Percentiles rank a stretch among this genome's conserved stretches.
Conservation (phyloP, 2,113 vertebrate species). For the Nothobranchius kuhntae region DNA sequence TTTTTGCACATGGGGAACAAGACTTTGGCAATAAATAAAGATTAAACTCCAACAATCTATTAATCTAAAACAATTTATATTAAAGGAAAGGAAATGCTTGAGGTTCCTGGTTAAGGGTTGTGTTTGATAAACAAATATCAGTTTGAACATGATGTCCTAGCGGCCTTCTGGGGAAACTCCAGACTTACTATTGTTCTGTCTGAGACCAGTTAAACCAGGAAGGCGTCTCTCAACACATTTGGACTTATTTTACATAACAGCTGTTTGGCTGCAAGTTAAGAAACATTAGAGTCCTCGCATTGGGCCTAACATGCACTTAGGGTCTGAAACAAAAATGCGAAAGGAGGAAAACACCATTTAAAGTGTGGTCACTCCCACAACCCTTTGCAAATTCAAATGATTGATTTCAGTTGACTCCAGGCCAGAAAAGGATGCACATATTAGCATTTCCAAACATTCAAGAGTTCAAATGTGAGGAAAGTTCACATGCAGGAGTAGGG, state of each 20-base stretch:
- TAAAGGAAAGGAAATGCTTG: conserved; percentile 31
- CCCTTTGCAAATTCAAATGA: not conserved
- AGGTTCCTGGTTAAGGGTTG: conserved; percentile 26
- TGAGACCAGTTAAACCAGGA: conserved; percentile 57
- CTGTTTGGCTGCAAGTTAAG: conserved; percentile 11
- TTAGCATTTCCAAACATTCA: not conserved
- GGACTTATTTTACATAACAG: conserved; percentile 20
- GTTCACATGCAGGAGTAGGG: not conserved
- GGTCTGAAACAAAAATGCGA: not conserved
- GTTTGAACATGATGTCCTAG: conserved; percentile 51
- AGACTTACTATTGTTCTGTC: conserved; percentile 58
- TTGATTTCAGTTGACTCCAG: no score
- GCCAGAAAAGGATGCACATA: conserved; percentile 23
- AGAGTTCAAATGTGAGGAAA: not conserved
- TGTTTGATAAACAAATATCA: conserved; percentile 46
- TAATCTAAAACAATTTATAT: no score
- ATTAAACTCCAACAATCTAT: no score
- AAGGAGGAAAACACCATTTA: not conserved
- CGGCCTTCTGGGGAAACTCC: conserved; percentile 65
- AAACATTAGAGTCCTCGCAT: not conserved
- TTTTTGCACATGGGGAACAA: not conserved
- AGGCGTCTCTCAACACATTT: conserved; percentile 37
- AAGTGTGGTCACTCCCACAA: conserved; percentile 4
- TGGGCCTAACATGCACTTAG: not conserved
- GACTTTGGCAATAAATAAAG: no score